Base-by-base conservation (phyloP, 92 coral and sea anemone genomes). In the Micromussa lordhowensis region DNA sequence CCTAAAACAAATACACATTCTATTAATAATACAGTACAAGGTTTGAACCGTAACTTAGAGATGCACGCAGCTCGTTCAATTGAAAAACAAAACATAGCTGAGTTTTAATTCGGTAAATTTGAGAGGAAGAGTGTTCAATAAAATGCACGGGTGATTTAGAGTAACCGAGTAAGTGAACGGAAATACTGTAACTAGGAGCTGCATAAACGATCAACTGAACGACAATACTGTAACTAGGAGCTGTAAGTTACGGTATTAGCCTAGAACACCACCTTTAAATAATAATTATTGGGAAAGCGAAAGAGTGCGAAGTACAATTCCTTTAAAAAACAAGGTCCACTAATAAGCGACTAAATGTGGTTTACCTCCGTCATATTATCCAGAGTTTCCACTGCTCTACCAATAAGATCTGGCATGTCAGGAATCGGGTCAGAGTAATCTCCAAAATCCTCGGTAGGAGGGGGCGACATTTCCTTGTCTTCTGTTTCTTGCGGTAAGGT, bases 291-390 rank as follows among this genome's bases (percentile, higher is more conserved):
- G 48, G 48, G 7, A 40, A 40, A 40, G 48, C 48, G 6, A 40
- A 40, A 40, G 48, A 40, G 48, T 40, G 48, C 28, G 28, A 59
- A 22, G 22, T 21, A 59, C 28, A n/a, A 59, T 21, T 58, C 64
- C 22, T 17, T 21, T 18, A 15, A 15, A 58, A 18, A 18, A 40
- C 5, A 17, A 16, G 22, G 22, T 1, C 64, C 22, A 58, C 22
- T 58, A 48, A 18, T n/a, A n/a, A n/a, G 63, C 81, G n/a, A 44
- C 63, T 12, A 76, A 32, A 32, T 16, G 19, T 26, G 19, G 82
- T 63, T 78, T 78, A 78, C 82, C 82, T 51, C 82, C 7, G 66
- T 78, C 22, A 78, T 63, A 49, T 78, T 51, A 78, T 53, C 82
- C 22, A 78, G 59, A 9, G 64, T 78, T 63, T 78, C 64, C 82